Percentiles rank a stretch among this genome's conserved stretches.
These are phyloP conservation scores for Xestia c-nigrum DNA, from an alignment of 2,888 invertebrate genomes.

Conservation along the genomic window DNA sequence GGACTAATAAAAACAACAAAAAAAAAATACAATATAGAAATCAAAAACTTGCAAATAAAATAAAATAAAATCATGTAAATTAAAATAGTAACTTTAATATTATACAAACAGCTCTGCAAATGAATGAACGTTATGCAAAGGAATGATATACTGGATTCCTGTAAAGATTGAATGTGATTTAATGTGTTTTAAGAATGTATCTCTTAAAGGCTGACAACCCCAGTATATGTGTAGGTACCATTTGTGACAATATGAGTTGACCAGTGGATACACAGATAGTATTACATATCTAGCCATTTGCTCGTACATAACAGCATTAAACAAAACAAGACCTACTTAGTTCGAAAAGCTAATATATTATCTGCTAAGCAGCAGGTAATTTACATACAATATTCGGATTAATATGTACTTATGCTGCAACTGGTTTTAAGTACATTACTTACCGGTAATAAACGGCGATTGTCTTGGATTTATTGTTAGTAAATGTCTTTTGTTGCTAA, in stretches of 20 bases:
- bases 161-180: neutral
- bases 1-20: no score
- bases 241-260: neutral
- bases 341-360: slow-evolving; percentile 48
- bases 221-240: neutral
- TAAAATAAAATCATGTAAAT: no score
- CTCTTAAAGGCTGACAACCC: neutral
- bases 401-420: slow-evolving; percentile 35
- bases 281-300: neutral
- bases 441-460: slow-evolving; percentile 24
- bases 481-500: slow-evolving; percentile 37
- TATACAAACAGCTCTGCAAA: no score
- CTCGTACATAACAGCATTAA: neutral
- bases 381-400: slow-evolving; percentile 61
- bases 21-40: no score
- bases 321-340: slow-evolving; percentile 42
- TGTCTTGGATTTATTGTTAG: slow-evolving; percentile 48
- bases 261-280: neutral
- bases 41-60: no score
- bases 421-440: slow-evolving; percentile 19
- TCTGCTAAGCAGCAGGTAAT: slow-evolving; percentile 39
- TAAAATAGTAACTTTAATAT: no score
- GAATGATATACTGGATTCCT: neutral
- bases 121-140: no score
- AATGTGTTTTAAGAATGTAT: no score